These are phyloP conservation scores for Dendroctonus ponderosae DNA, from an alignment of 1,140 invertebrate genomes.

Conservation along the genomic window DNA sequence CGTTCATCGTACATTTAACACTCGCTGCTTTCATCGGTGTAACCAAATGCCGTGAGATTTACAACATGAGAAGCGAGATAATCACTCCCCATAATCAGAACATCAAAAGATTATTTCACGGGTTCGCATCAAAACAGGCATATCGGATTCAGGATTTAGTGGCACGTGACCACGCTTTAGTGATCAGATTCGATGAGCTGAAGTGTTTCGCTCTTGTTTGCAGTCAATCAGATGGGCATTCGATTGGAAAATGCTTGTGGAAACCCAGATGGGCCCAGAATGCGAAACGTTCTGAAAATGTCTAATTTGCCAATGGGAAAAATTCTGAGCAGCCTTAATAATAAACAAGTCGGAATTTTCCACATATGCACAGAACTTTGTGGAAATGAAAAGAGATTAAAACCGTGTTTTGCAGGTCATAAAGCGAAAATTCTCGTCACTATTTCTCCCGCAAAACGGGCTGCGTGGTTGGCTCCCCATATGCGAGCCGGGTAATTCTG, in stretches of 20 bases:
- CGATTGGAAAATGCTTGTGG: not conserved
- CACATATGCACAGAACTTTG: conserved; percentile 12
- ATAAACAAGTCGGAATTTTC: not conserved
- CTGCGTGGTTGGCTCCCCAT: conserved; percentile 44
- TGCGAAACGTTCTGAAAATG: not conserved
- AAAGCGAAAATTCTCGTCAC: conserved; percentile 45
- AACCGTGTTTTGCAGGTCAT: conserved; percentile 27
- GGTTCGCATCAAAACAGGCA: conserved; percentile 28
- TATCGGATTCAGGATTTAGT: conserved; percentile 28
- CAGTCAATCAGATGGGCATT: not conserved
- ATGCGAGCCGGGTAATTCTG: conserved; percentile 42
- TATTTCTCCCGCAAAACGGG: conserved; percentile 44
- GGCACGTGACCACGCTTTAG: conserved; percentile 35
- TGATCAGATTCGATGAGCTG: not conserved
- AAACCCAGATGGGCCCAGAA: not conserved
- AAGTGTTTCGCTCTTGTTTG: not conserved
- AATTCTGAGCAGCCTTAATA: not conserved
- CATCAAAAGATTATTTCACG: conserved; percentile 33
- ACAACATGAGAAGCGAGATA: conserved; percentile 8
- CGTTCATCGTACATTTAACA: too few relatives aligned
- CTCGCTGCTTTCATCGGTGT: not conserved
- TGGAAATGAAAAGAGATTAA: conserved; percentile 37
- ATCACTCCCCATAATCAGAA: conserved; percentile 11
- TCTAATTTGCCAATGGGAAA: not conserved
- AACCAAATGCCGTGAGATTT: conserved; percentile 7